Evolutionary conservation across 2,113 vertebrate genomes (phyloP).

Genomic region (Peucedramus taeniatus): DNA sequence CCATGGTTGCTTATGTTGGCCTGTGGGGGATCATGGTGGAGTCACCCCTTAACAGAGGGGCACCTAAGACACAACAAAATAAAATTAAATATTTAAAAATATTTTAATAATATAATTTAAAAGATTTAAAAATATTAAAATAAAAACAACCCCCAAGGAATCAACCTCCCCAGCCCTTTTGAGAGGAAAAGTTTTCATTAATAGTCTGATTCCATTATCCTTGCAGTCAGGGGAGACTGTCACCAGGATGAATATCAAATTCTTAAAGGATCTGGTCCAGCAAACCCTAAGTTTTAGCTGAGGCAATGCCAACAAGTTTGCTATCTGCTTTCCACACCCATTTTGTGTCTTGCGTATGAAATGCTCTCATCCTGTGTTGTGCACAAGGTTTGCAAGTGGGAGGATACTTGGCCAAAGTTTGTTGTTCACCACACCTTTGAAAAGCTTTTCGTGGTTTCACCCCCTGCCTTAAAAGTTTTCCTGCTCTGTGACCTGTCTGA

Average conservation of each 20-base stretch:
- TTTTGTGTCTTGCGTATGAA: background rate
- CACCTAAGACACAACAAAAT: background rate
- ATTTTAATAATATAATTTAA: background rate
- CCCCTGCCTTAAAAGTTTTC: background rate
- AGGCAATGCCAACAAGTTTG: background rate
- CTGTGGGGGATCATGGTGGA: background rate
- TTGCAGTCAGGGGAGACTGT: background rate
- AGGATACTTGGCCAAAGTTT: background rate
- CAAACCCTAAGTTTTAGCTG: background rate
- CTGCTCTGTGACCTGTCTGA: background rate
- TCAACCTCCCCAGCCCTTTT: background rate
- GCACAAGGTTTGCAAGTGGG: background rate
- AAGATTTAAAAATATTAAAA: background rate
- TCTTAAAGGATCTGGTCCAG: background rate
- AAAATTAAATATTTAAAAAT: background rate
- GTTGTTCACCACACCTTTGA: background rate
- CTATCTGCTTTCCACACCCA: background rate
- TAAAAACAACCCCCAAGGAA: background rate
- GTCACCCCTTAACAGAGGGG: background rate
- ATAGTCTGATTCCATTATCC: background rate
- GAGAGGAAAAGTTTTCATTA: background rate
- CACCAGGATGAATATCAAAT: background rate
- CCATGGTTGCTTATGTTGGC: background rate
- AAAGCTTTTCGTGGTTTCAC: too few species aligned
- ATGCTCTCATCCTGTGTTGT: background rate